These are phyloP conservation scores for Gymnodraco acuticeps DNA, from an alignment of 2,797 vertebrate species.

Conservation along the genomic window DNA sequence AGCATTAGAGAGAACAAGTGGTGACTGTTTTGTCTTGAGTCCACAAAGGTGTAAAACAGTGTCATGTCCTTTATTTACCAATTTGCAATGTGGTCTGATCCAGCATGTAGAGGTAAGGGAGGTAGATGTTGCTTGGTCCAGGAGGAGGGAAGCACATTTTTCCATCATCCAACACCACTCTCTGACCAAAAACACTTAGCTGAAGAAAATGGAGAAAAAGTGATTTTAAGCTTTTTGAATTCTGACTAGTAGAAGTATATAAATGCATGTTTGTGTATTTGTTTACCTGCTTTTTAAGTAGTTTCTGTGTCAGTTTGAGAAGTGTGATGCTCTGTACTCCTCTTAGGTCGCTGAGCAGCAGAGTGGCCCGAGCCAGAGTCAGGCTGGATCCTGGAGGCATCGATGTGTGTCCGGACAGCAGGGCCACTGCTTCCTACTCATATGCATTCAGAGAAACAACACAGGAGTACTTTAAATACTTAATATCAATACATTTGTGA, in stretches of 20 bases:
- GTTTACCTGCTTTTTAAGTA: constrained; percentile 81
- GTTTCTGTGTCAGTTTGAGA: constrained; percentile 73
- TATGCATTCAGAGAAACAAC: constrained; percentile 5
- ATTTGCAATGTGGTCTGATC: constrained; percentile 87
- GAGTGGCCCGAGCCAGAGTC: constrained; percentile 71
- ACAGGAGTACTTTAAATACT: background rate
- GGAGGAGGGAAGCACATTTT: constrained; percentile 69
- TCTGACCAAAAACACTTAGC: constrained; percentile 87
- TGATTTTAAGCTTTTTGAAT: background rate
- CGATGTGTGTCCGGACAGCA: constrained; percentile 70
- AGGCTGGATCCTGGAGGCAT: constrained; percentile 71
- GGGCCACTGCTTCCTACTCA: constrained; percentile 76
- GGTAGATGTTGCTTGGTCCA: constrained; percentile 88
- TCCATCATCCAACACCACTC: constrained; percentile 71
- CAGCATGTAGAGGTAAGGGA: constrained; percentile 88
- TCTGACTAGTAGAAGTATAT: background rate
- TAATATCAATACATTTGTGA: too few relatives aligned
- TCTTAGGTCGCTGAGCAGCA: constrained; percentile 76
- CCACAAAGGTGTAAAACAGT: background rate
- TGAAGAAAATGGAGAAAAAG: constrained; percentile 60
- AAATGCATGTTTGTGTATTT: background rate
- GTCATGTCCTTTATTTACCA: constrained; percentile 78
- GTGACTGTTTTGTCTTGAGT: too few relatives aligned
- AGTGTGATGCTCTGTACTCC: constrained; percentile 58
- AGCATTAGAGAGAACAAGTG: background rate